phyloP scores from a whole-genome alignment of 2,113 vertebrate genomes.

The Heliornis fulica region DNA sequence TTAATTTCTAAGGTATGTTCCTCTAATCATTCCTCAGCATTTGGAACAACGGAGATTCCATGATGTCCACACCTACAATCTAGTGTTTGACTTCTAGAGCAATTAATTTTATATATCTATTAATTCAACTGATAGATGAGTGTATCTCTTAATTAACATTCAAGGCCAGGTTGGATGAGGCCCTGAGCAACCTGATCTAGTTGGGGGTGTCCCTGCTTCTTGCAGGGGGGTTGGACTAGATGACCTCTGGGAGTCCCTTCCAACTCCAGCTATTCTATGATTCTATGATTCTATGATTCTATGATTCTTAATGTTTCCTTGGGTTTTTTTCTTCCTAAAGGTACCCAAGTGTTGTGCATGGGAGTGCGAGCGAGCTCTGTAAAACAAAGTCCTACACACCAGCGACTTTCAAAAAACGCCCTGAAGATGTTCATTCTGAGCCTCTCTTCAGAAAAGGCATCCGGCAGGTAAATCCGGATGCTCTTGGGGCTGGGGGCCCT shows the following conservation, averaged over 20 bases:
- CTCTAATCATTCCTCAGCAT: not conserved
- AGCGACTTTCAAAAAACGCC: slow-evolving; percentile 16
- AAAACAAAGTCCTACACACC: slow-evolving; percentile 73
- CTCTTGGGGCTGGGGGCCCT: slow-evolving; percentile 39
- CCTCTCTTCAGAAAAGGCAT: slow-evolving; percentile 82
- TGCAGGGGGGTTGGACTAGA: too few relatives aligned
- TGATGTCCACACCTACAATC: not conserved
- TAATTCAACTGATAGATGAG: not conserved
- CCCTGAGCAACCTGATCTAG: too few relatives aligned
- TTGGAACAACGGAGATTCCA: not conserved
- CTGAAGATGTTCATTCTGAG: slow-evolving; percentile 77
- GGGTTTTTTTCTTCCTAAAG: slow-evolving; percentile 52
- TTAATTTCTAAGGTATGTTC: not conserved
- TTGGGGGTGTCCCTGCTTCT: too few relatives aligned
- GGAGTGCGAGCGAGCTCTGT: slow-evolving; percentile 70
- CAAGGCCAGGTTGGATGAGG: too few relatives aligned
- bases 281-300: too few relatives aligned
- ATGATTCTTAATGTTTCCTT: too few relatives aligned
- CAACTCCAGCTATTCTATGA: too few relatives aligned
- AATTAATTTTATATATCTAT: not conserved
- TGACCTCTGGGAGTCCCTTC: too few relatives aligned
- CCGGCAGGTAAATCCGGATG: slow-evolving; percentile 60
- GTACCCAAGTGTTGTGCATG: slow-evolving; percentile 49
- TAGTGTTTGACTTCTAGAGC: not conserved
- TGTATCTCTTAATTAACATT: not conserved